phyloP scores from a whole-genome alignment of 2,113 vertebrate species.

The Phylloscopus whistleri region DNA sequence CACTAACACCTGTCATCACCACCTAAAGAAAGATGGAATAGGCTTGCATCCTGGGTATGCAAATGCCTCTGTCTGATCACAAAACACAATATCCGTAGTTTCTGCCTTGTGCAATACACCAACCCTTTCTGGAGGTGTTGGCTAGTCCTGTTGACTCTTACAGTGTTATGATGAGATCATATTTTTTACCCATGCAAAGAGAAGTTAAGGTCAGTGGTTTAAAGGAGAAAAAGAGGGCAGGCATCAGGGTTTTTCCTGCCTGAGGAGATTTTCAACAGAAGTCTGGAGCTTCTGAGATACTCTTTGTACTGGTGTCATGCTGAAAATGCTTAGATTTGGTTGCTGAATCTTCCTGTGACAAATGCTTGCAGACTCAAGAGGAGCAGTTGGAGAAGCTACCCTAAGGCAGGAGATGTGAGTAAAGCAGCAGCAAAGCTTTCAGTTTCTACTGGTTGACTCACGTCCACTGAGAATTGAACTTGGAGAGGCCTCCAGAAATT shows the following conservation, averaged over 20 bases:
- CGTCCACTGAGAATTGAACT: not conserved
- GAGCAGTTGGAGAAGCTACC: not conserved
- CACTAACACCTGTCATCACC: not conserved
- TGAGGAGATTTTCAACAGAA: not conserved
- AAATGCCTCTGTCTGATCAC: not conserved
- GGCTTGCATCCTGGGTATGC: not conserved
- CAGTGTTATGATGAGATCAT: not conserved
- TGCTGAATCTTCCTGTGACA: not conserved
- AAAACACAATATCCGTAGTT: accelerated
- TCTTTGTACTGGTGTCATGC: not conserved
- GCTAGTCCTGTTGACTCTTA: not conserved
- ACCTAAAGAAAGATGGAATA: not conserved
- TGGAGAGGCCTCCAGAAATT: not conserved
- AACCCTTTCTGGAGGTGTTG: not conserved
- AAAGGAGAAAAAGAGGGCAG: not conserved
- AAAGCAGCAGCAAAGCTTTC: not conserved
- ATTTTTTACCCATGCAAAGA: not conserved
- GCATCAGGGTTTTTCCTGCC: not conserved
- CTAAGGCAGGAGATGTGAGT: not conserved
- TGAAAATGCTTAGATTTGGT: not conserved
- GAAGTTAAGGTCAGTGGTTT: not conserved
- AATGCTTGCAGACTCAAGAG: not conserved
- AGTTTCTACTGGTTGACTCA: not conserved
- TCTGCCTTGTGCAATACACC: not conserved
- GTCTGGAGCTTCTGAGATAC: not conserved